Percentiles rank a stretch among this genome's conserved stretches.
Conservation (phyloP, 64 coral and sea anemone genomes). For the Porites lutea region DNA sequence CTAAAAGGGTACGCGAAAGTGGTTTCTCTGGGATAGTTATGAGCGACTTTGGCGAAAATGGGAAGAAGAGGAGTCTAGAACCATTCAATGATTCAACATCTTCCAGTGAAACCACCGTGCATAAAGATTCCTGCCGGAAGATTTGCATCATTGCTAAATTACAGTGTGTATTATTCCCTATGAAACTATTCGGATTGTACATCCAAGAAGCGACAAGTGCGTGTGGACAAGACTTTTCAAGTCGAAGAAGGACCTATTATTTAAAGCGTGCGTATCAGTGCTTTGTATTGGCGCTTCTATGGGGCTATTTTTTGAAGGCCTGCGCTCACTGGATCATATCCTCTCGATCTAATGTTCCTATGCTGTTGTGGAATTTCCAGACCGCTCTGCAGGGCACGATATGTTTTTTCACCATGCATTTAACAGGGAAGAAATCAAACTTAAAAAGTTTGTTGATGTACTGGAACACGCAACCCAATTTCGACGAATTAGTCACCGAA, state of each 20-base stretch:
- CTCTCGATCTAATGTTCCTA: neutral
- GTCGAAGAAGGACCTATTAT: neutral
- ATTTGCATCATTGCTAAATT: slow-evolving; percentile 27
- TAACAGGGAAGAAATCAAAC: slow-evolving; percentile 8
- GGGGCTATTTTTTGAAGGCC: slow-evolving; percentile 29
- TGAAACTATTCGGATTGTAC: slow-evolving; percentile 50
- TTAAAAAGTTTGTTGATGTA: slow-evolving; percentile 40
- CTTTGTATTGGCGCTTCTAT: slow-evolving; percentile 10
- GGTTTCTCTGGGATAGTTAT: neutral
- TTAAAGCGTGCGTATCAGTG: slow-evolving; percentile 20
- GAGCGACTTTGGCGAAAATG: neutral
- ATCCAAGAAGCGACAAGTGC: neutral
- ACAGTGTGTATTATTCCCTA: slow-evolving; percentile 14
- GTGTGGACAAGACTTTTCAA: neutral
- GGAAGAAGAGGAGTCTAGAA: neutral
- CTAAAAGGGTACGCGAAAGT: neutral
- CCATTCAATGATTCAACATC: neutral
- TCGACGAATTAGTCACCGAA: slow-evolving; percentile 20
- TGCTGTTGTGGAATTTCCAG: slow-evolving; percentile 29
- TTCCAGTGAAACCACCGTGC: neutral
- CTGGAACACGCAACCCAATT: slow-evolving; percentile 46
- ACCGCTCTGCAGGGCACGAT: slow-evolving; percentile 29
- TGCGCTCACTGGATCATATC: neutral
- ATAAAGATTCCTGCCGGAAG: neutral
- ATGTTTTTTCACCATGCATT: slow-evolving; percentile 38